A percentile compares a stretch with the other conserved stretches of the same genome.
Conservation (phyloP, 2,797 vertebrate genomes). For the Pseudochaenichthys georgianus region DNA sequence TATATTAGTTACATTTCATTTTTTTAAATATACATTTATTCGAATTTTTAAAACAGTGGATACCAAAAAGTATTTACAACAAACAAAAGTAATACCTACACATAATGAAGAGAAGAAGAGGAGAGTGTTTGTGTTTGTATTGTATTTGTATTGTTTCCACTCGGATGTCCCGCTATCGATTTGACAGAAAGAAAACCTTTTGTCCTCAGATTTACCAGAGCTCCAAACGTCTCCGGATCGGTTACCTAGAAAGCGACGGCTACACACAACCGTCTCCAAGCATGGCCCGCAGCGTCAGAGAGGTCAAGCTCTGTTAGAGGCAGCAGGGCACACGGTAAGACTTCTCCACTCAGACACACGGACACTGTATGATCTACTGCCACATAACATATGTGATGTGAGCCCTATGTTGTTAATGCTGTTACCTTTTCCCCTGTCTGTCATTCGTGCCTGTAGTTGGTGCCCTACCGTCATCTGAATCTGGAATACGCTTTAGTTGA, state of each 20-base stretch:
- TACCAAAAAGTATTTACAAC: no score
- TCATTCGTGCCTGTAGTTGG: conserved; percentile 79
- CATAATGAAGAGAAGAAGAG: neutral
- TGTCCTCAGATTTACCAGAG: conserved; percentile 86
- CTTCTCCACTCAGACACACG: neutral
- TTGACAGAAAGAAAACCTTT: neutral
- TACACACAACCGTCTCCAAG: conserved; percentile 84
- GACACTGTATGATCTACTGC: neutral
- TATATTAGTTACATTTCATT: no score
- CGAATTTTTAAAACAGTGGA: no score
- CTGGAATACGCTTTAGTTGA: conserved; percentile 53
- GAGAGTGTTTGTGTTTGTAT: no score
- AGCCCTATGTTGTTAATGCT: neutral
- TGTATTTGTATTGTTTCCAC: neutral
- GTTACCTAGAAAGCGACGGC: conserved; percentile 89
- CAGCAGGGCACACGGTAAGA: conserved; percentile 92
- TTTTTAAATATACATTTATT: no score
- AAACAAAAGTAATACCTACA: neutral
- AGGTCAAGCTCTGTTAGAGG: conserved; percentile 89
- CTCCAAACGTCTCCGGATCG: conserved; percentile 87
- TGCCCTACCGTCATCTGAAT: conserved; percentile 85
- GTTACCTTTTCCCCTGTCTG: neutral
- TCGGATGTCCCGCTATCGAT: neutral
- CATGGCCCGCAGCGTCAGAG: conserved; percentile 87
- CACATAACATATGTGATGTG: neutral